Conservation (phyloP, 2,113 vertebrate species). For the Cyprinodon brontotheroides region DNA sequence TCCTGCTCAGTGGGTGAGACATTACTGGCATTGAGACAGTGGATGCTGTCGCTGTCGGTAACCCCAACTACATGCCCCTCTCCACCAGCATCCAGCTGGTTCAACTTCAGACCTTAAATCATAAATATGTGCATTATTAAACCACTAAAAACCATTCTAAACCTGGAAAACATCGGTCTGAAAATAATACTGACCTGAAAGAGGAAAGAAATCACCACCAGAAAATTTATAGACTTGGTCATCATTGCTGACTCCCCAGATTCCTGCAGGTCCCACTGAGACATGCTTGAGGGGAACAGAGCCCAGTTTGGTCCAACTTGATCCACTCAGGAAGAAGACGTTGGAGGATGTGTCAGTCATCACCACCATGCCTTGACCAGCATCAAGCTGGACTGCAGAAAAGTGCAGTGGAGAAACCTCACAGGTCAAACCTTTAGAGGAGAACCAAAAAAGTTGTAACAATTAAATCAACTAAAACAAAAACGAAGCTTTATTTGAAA, state of each 20-base stretch:
- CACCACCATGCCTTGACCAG: constrained; percentile 25
- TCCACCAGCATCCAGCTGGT: constrained; percentile 46
- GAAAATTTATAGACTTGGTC: background rate
- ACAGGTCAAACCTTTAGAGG: constrained; percentile 20
- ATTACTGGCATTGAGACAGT: background rate
- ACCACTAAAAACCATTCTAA: background rate
- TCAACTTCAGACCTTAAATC: background rate
- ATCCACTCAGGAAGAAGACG: constrained; percentile 6
- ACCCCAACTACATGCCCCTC: constrained; percentile 7
- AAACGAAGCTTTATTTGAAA: background rate
- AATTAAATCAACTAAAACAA: background rate
- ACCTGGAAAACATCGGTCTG: background rate
- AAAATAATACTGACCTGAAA: background rate
- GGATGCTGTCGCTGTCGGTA: fast-evolving
- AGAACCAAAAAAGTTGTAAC: background rate
- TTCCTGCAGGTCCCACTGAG: constrained; percentile 34
- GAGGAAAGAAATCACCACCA: fast-evolving
- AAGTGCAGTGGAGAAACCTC: fast-evolving
- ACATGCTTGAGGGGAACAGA: background rate
- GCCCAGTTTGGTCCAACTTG: background rate
- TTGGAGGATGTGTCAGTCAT: background rate
- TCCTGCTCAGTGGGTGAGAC: fast-evolving
- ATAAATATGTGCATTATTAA: background rate
- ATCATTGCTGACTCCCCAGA: background rate
- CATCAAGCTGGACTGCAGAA: constrained; percentile 30